phyloP scores from a whole-genome alignment of 2,797 vertebrate genomes.

The Falco biarmicus region DNA sequence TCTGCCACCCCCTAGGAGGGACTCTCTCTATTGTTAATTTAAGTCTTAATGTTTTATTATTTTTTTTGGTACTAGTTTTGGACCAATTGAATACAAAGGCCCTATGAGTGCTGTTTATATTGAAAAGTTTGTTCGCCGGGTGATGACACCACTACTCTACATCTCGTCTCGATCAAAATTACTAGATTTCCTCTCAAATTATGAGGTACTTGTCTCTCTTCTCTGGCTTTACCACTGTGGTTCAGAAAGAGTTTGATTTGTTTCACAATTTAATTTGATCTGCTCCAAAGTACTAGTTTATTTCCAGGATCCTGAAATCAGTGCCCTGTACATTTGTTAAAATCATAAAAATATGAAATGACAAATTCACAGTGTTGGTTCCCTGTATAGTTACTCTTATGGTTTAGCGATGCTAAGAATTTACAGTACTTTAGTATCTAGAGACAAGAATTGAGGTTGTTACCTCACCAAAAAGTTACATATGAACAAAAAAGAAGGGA shows the following conservation, averaged over 20 bases:
- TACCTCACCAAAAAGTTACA: neutral
- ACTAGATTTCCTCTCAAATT: conserved; percentile 89
- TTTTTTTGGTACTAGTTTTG: conserved; percentile 88
- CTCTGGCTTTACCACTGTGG: conserved; percentile 56
- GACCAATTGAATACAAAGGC: conserved; percentile 96
- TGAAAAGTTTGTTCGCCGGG: conserved; percentile 91
- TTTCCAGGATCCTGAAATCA: conserved; percentile 22
- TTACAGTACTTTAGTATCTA: neutral
- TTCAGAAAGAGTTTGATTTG: conserved; percentile 54
- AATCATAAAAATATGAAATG: neutral
- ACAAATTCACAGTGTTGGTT: neutral
- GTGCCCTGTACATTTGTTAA: neutral
- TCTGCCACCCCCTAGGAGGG: conserved; percentile 11
- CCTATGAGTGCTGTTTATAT: conserved; percentile 91
- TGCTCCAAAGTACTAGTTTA: conserved; percentile 6
- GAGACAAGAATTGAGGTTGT: neutral
- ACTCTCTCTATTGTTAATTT: neutral
- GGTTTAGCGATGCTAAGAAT: neutral
- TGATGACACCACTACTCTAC: conserved; percentile 94
- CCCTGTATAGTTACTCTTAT: neutral
- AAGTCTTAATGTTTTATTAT: conserved; percentile 73
- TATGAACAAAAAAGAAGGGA: neutral
- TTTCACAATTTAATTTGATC: conserved; percentile 20
- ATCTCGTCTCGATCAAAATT: conserved; percentile 89
- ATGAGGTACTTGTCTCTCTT: conserved; percentile 85